These are phyloP conservation scores for Akabosia matsudoensis DNA, from an alignment of 1,140 invertebrate genomes.

Conservation along the genomic window DNA sequence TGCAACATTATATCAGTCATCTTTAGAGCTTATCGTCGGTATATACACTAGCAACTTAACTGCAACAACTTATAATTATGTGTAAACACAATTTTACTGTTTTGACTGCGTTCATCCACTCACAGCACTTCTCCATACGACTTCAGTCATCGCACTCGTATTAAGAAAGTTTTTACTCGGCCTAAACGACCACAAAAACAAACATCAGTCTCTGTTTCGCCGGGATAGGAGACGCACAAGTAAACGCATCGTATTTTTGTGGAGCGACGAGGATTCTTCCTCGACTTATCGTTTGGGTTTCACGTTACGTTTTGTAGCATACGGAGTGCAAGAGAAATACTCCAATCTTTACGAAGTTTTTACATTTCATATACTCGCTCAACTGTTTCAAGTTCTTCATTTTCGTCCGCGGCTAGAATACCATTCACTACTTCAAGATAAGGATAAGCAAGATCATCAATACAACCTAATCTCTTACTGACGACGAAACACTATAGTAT, in stretches of 20 bases:
- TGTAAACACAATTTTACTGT: constrained; percentile 5
- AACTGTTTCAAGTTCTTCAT: not conserved
- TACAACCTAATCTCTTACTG: too few species aligned
- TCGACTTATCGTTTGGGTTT: not conserved
- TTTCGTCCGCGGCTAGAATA: too few species aligned
- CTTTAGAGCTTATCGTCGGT: not conserved
- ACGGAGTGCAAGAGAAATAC: not conserved
- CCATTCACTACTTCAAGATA: too few species aligned
- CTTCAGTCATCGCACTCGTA: not conserved
- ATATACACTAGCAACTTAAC: constrained; percentile 12
- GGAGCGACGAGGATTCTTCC: too few species aligned
- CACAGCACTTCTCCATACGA: not conserved
- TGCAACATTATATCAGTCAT: not conserved
- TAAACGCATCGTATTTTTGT: not conserved
- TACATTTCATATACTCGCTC: too few species aligned
- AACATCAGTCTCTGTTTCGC: constrained; percentile 11
- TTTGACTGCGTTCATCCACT: not conserved
- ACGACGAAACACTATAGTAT: too few species aligned
- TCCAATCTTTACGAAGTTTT: not conserved
- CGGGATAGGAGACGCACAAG: constrained; percentile 7
- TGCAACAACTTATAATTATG: constrained; percentile 1
- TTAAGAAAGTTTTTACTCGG: not conserved
- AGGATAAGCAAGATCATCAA: too few species aligned
- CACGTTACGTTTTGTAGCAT: not conserved
- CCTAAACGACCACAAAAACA: constrained; percentile 21